Percentiles rank a stretch among this genome's conserved stretches.
phyloP scores from a whole-genome alignment of 2,888 invertebrate genomes.

The Sclerodermus sp. region DNA sequence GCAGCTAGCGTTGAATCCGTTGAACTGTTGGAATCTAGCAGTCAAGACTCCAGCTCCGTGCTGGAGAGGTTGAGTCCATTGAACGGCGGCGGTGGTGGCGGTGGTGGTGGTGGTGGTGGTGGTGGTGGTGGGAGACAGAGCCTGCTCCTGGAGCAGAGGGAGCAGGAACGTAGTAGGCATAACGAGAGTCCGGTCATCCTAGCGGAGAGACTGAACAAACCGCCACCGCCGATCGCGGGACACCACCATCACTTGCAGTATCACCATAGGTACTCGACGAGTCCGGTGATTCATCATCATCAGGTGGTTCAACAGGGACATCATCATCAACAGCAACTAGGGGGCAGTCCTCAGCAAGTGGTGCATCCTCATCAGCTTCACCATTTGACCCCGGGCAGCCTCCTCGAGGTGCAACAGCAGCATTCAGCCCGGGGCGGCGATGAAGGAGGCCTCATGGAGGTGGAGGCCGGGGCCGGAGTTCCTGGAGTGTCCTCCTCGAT shows the following conservation, averaged over 20 bases:
- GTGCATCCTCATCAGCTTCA: conserved; percentile 22
- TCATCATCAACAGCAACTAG: conserved; percentile 16
- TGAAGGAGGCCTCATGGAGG: conserved; percentile 47
- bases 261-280: conserved; percentile 29
- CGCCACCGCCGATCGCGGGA: conserved; percentile 40
- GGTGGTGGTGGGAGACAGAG: conserved; percentile 49
- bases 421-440: conserved; percentile 42
- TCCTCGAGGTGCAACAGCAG: conserved; percentile 38
- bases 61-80: conserved; percentile 58
- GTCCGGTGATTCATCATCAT: conserved; percentile 34
- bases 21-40: conserved; percentile 46
- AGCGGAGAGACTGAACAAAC: conserved; percentile 53
- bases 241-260: conserved; percentile 34
- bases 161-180: conserved; percentile 54
- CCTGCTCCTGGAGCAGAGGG: conserved; percentile 51
- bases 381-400: conserved; percentile 27
- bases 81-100: conserved; percentile 37
- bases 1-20: conserved; percentile 41
- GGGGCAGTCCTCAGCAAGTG: neutral
- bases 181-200: conserved; percentile 56
- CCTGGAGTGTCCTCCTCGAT: conserved; percentile 32
- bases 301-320: conserved; percentile 19
- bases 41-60: conserved; percentile 53
- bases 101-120: conserved; percentile 50
- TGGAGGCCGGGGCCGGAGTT: conserved; percentile 49